Base-by-base conservation (phyloP, 2,888 invertebrate species). In the Himalopsyche kuldschensis region DNA sequence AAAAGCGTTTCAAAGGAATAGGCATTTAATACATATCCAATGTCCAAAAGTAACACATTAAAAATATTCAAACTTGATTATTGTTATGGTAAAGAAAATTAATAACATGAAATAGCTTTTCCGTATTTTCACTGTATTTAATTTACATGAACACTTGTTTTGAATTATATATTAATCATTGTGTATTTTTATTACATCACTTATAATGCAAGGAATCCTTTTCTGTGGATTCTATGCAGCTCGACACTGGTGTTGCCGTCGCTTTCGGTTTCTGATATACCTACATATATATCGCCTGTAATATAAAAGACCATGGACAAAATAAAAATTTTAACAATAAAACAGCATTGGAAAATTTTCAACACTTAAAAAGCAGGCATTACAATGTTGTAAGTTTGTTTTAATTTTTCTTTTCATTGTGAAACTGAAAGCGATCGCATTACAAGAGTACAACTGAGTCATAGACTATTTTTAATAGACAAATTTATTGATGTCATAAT, bases 41-140 rank as follows among this genome's bases (percentile, higher is more conserved):
- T 69, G 69, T 27, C 30, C 6, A 4, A 6, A 69, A 69, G 69
- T 63, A 27, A 0, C 10, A 27, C 27, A 69, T 10, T 1, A 69
- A 69, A 69, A 27, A 27, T 69, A 69, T 69, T 69, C 69, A 69
- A 69, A 69, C 69, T 69, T 69, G 11, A 69, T 27, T 69, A 69
- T 69, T 69, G 69, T 69, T 69, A 69, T 69, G 69, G 69, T 69
- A 69, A 69, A 69, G 11, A 35, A 69, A 15, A 79, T 47, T 46
- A 79, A 79, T 79, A 79, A 79, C 79, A 41, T 46, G 55, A 79
- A 81, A 78, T 84, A 84, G 84, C 84, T 84, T 83, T 84, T 75
- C 82, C 63, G 83, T 83, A 83, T 83, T 41, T 41, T 81, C 84
- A 84, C 84, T 77, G 81, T 84, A 84, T 35, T 79, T 46, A 82